Evolutionary conservation across 2,888 invertebrate species (phyloP).

Genomic region (Fissipunctia ypsillon): DNA sequence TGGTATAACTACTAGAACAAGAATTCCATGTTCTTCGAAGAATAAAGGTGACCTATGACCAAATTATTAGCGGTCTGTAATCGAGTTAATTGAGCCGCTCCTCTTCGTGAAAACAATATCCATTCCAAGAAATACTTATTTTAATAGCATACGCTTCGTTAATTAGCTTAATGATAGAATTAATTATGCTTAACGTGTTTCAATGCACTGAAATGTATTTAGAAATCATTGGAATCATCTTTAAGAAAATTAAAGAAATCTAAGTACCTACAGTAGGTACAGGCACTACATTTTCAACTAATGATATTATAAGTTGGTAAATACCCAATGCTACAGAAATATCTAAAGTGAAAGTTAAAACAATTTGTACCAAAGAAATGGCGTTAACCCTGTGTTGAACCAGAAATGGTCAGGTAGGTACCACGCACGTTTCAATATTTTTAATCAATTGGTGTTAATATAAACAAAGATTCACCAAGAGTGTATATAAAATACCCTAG

Average conservation of each 20-base stretch:
- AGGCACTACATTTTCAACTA: not conserved
- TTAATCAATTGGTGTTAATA: conserved; percentile 24
- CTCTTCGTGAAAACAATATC: not conserved
- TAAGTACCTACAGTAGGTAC: not conserved
- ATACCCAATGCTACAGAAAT: conserved; percentile 21
- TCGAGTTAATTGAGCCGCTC: not conserved
- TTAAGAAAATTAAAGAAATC: not conserved
- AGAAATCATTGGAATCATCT: not conserved
- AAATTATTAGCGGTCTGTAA: not conserved
- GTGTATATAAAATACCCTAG: conserved; percentile 36
- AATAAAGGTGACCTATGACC: not conserved
- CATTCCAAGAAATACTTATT: not conserved
- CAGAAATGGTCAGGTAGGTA: not conserved
- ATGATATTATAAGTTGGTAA: not conserved
- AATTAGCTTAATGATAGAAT: not conserved
- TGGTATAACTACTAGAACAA: not conserved
- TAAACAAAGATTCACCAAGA: conserved; percentile 22
- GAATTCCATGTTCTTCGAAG: not conserved
- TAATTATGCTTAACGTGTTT: not conserved
- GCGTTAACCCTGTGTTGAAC: not conserved
- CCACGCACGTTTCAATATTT: not conserved
- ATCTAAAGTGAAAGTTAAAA: conserved; percentile 32
- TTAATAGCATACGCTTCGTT: not conserved
- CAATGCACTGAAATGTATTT: not conserved
- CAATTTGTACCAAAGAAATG: conserved; percentile 21